Conservation (phyloP, 1,140 invertebrate species). For the Protaetia brevitarsis region DNA sequence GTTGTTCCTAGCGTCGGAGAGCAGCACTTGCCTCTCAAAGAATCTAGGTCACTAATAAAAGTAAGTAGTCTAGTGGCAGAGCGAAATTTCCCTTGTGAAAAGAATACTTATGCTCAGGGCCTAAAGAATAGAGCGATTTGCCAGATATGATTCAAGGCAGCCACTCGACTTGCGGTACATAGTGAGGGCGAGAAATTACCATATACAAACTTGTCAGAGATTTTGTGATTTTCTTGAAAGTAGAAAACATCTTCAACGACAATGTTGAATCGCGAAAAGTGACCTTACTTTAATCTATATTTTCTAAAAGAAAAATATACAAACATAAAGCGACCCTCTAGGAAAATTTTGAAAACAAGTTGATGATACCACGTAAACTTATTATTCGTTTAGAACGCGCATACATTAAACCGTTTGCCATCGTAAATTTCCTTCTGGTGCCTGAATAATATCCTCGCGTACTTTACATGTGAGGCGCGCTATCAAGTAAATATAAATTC, state of each 20-base stretch:
- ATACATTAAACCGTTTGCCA: background rate
- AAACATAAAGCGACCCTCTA: no score
- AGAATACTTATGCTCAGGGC: background rate
- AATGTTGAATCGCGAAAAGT: no score
- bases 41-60: background rate
- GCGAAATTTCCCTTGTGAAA: background rate
- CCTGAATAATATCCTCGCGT: background rate
- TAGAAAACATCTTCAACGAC: no score
- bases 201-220: background rate
- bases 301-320: no score
- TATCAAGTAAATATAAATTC: slow-evolving; percentile 3
- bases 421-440: background rate
- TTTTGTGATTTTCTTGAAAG: background rate
- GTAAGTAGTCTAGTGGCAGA: background rate
- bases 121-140: background rate
- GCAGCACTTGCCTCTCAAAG: background rate
- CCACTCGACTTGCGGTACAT: background rate
- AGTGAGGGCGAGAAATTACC: background rate
- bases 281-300: no score
- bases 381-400: no score
- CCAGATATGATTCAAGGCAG: background rate
- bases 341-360: no score
- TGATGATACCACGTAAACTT: no score
- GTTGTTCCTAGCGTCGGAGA: background rate
- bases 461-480: background rate